Percentiles rank a stretch among this genome's conserved stretches.
phyloP scores from a whole-genome alignment of 2,888 invertebrate species.

The Acheta domesticus region DNA sequence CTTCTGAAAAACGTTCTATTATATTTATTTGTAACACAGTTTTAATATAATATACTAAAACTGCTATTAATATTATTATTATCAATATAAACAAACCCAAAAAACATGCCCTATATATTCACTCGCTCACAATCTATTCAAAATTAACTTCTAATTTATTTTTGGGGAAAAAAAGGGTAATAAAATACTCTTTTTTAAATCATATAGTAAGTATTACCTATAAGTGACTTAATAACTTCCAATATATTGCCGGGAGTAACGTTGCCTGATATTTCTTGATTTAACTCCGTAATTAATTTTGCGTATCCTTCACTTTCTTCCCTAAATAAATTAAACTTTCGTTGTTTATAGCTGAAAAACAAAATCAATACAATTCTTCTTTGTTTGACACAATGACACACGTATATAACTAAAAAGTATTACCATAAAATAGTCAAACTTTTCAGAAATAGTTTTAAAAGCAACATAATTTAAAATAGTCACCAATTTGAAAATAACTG shows the following conservation, averaged over 20 bases:
- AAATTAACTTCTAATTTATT: not conserved
- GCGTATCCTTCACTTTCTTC: constrained; percentile 99
- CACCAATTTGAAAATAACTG: constrained; percentile 24
- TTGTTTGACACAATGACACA: too few species aligned
- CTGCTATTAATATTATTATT: too few species aligned
- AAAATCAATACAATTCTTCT: not conserved
- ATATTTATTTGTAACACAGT: too few species aligned
- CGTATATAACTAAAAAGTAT: too few species aligned
- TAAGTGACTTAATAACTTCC: constrained; percentile 88
- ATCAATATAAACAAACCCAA: too few species aligned
- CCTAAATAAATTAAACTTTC: constrained; percentile 96
- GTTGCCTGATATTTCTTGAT: constrained; percentile 68
- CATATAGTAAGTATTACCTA: constrained; percentile 62
- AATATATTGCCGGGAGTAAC: constrained; percentile 67
- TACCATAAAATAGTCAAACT: too few species aligned
- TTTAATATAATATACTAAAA: too few species aligned
- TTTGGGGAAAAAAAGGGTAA: constrained; percentile 4
- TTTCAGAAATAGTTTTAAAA: too few species aligned
- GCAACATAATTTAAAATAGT: too few species aligned
- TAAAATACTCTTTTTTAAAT: constrained; percentile 26
- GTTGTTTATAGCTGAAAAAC: constrained; percentile 89
- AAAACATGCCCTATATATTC: too few species aligned
- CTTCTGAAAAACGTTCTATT: too few species aligned
- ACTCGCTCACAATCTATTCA: too few species aligned
- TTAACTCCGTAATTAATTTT: constrained; percentile 90